Evolutionary conservation across 2,797 vertebrate species (phyloP).

Genomic region (Mormyrops boulengeri): DNA sequence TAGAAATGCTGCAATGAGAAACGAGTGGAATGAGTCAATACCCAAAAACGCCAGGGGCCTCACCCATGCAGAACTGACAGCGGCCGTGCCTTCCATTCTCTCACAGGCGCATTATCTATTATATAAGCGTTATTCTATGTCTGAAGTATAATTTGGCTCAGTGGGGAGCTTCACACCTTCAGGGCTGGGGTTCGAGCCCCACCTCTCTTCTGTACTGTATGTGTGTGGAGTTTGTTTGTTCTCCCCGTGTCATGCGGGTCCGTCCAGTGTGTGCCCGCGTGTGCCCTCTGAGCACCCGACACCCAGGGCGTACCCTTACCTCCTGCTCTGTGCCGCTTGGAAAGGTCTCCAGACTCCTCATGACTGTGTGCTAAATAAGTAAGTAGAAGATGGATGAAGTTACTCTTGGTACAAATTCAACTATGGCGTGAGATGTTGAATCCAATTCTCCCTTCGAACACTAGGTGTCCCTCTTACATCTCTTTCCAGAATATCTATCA

Average conservation of each 20-base stretch:
- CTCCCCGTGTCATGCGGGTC: background rate
- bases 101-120: background rate
- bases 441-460: background rate
- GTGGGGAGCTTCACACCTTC: background rate
- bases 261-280: background rate
- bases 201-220: background rate
- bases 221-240: background rate
- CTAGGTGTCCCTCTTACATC: conserved; percentile 16
- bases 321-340: background rate
- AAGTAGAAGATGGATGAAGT: background rate
- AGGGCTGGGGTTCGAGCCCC: background rate
- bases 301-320: background rate
- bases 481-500: background rate
- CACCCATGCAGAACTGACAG: background rate
- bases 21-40: background rate
- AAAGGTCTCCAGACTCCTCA: background rate
- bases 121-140: background rate
- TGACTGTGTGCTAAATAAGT: background rate
- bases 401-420: background rate
- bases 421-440: background rate
- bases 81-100: background rate
- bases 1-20: background rate
- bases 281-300: background rate
- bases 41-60: background rate
- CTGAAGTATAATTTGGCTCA: background rate